Percentiles rank a stretch among this genome's conserved stretches.
These are phyloP conservation scores for Rotaria macrura DNA, from an alignment of 2,888 invertebrate species.

Conservation along the genomic window DNA sequence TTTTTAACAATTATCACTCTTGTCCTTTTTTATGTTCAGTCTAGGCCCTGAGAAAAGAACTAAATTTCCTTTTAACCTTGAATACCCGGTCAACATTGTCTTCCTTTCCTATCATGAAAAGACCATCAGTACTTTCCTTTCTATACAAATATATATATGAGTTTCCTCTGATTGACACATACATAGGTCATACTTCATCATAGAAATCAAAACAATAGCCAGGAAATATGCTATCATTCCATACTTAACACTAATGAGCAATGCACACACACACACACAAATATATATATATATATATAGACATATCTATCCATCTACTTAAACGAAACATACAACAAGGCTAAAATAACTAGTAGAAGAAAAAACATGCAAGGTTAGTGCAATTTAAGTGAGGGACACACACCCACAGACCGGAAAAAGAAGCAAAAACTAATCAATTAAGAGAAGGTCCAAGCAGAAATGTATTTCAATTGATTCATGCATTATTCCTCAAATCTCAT, in stretches of 20 bases:
- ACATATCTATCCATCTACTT: not conserved
- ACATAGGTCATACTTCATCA: not conserved
- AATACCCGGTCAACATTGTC: not conserved
- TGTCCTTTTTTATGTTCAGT: not conserved
- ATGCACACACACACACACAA: not conserved
- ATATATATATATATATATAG: not conserved
- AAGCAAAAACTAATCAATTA: not conserved
- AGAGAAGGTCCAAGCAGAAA: not conserved
- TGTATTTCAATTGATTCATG: not conserved
- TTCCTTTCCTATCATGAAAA: not conserved
- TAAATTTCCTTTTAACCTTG: not conserved
- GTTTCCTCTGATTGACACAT: not conserved
- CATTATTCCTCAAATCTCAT: not conserved
- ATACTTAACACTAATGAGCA: not conserved
- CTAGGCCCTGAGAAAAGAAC: not conserved
- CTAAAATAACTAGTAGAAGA: not conserved
- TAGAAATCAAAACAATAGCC: not conserved
- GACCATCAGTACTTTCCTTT: not conserved
- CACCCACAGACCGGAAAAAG: constrained; percentile 6
- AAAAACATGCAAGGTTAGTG: constrained; percentile 9
- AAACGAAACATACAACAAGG: not conserved
- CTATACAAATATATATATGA: not conserved
- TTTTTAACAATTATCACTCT: not conserved
- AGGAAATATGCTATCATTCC: not conserved
- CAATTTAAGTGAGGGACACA: not conserved